These are phyloP conservation scores for Heliangelus exortis DNA, from an alignment of 2,797 vertebrate genomes.

Conservation along the genomic window DNA sequence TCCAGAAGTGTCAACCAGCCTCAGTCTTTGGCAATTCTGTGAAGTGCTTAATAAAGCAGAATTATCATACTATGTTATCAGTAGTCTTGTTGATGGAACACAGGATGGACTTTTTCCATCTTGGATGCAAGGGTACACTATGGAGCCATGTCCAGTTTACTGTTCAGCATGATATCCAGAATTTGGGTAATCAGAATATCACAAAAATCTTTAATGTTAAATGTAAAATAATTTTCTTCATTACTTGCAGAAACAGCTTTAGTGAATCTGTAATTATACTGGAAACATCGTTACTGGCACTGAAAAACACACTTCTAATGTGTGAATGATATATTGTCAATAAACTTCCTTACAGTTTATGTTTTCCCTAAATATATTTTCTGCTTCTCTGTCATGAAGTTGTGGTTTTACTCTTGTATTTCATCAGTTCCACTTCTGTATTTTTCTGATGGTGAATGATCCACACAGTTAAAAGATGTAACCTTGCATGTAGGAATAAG, in stretches of 20 bases:
- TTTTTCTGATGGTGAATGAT: background rate
- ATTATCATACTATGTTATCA: background rate
- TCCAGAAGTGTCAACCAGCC: background rate
- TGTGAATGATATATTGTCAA: background rate
- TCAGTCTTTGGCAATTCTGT: background rate
- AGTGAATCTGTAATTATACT: background rate
- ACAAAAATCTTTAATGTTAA: background rate
- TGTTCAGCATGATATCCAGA: background rate
- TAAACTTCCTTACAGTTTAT: background rate
- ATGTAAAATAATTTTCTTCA: background rate
- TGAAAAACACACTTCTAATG: background rate
- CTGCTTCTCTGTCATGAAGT: background rate
- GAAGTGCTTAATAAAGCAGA: background rate
- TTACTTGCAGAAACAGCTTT: background rate
- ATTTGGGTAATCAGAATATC: background rate
- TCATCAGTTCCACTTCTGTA: background rate
- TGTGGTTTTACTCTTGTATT: background rate
- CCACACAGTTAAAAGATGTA: background rate
- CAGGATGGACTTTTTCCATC: background rate
- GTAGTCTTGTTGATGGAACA: background rate
- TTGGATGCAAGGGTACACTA: accelerated
- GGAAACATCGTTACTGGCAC: background rate
- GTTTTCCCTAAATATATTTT: background rate
- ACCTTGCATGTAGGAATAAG: background rate
- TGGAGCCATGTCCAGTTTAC: background rate